A percentile compares a stretch with the other conserved stretches of the same genome.
Conservation (phyloP, 2,797 vertebrate species). For the Peromyscus melanophrys region DNA sequence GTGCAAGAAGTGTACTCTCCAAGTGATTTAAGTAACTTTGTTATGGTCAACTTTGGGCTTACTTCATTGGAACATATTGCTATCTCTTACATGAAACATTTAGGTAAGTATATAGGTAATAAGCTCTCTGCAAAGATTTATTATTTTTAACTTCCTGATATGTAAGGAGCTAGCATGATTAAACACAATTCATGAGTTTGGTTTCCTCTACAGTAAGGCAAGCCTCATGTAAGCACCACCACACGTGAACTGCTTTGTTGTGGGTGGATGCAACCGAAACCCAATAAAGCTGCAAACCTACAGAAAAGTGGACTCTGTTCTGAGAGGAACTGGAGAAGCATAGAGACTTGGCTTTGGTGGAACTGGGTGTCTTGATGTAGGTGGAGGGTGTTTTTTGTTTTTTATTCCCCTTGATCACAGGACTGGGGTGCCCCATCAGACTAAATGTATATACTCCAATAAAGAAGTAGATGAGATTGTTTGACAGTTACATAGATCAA, state of each 20-base stretch:
- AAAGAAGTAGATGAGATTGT: conserved; percentile 7
- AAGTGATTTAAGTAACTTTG: background rate
- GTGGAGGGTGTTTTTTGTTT: background rate
- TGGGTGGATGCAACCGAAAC: background rate
- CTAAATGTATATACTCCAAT: background rate
- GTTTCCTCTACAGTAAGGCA: background rate
- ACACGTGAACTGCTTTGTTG: background rate
- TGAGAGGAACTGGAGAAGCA: background rate
- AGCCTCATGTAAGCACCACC: background rate
- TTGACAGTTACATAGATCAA: conserved; percentile 15
- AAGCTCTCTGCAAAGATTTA: background rate
- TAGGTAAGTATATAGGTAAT: conserved; percentile 1
- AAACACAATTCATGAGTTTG: background rate
- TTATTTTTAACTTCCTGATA: conserved; percentile 16
- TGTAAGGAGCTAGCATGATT: background rate
- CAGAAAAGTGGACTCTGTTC: background rate
- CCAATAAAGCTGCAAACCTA: background rate
- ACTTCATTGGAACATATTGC: conserved; percentile 38
- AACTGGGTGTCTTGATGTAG: background rate
- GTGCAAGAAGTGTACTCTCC: background rate
- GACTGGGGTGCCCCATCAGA: background rate
- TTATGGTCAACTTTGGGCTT: conserved; percentile 12
- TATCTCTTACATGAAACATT: background rate
- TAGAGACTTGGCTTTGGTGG: background rate
- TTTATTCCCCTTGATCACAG: background rate